Evolutionary conservation across 1,140 invertebrate species (phyloP), one percentile per base, ranked within the genome.

Genomic region (Melitaea cinxia): DNA sequence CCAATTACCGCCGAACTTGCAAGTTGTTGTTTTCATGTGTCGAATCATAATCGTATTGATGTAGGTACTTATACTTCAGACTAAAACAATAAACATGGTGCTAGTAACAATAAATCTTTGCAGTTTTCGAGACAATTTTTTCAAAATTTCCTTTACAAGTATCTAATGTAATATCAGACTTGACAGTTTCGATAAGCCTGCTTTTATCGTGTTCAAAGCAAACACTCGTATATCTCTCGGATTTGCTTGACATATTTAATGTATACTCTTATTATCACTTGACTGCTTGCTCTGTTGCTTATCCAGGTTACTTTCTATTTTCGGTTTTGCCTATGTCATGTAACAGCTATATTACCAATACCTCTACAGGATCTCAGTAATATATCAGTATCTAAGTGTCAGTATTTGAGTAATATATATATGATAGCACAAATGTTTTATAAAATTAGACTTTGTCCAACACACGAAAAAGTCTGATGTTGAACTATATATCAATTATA

Each of bases 171-270:
- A 23, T 10, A 15, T n/a, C 9, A 23, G 42, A 47, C 21, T 23
- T 39, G n/a, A 23, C 23, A 17, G 19, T 24, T 47, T 21, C 12
- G 52, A 54, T 54, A 54, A 54, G 52, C 52, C 15, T 10, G 19
- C 24, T 17, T 54, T 54, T 54, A 54, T 54, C 52, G 28, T 21
- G 52, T 54, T 35, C 35, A 52, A 52, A 26, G 47, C 39, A 61
- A 61, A 61, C 47, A 61, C 33, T 30, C 47, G 14, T 30, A 35
- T 50, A 61, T 64, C n/a, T 65, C 30, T 52, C 1, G 33, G 49
- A 57, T 52, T 65, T 23, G 24, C 54, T 65, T 37, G 54, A 56
- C 47, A 52, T 65, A 50, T 65, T 65, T 65, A 52, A 17, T 50
- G 28, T 26, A 35, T 50, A 50, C 37, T 1, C 23, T 57, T 57